These are phyloP conservation scores for Sesamia nonagrioides DNA, from an alignment of 1,140 invertebrate genomes.

Conservation along the genomic window DNA sequence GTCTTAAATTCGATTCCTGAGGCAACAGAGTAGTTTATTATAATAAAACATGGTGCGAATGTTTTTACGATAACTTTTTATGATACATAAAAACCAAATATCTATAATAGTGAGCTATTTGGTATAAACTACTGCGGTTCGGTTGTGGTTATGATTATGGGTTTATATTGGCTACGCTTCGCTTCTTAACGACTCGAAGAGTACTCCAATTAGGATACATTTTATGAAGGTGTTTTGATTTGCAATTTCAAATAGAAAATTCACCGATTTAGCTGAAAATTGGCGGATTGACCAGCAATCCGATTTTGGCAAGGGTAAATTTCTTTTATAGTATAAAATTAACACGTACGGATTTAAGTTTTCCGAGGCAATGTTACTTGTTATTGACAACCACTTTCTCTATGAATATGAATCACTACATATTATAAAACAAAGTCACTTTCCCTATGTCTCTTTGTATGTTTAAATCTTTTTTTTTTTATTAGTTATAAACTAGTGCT, in stretches of 20 bases:
- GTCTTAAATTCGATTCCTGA: constrained; percentile 48
- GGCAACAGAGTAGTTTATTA: constrained; percentile 50
- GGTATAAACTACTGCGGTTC: constrained; percentile 31
- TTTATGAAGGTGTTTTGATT: not conserved
- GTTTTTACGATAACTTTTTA: constrained; percentile 49
- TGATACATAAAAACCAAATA: constrained; percentile 39
- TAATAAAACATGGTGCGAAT: constrained; percentile 47
- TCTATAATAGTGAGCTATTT: constrained; percentile 44
- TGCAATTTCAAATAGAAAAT: not conserved
- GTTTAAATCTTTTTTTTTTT: no score
- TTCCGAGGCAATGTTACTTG: no score
- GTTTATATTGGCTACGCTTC: constrained; percentile 9
- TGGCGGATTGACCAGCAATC: not conserved
- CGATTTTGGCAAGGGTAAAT: not conserved
- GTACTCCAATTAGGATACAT: constrained; percentile 1
- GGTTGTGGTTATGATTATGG: constrained; percentile 30
- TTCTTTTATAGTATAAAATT: not conserved
- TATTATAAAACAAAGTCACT: no score
- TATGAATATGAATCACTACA: no score
- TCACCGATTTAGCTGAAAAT: not conserved
- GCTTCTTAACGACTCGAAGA: not conserved
- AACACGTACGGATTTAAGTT: no score
- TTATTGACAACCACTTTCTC: no score
- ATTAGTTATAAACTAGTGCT: no score
- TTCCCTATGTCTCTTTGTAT: no score